phyloP scores from a whole-genome alignment of 1,140 invertebrate genomes.

The Nephotettix cincticeps region DNA sequence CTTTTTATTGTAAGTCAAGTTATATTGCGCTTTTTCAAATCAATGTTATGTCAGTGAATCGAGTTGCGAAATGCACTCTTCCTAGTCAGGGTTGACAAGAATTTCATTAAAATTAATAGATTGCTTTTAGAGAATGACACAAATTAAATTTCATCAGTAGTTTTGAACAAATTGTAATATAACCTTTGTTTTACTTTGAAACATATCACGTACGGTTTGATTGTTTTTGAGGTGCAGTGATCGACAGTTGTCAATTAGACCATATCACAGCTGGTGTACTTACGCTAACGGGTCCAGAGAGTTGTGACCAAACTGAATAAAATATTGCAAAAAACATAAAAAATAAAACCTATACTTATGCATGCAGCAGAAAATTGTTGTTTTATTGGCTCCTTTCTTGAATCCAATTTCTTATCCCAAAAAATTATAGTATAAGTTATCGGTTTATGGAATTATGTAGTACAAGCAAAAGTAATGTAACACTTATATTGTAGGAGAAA shows the following conservation, averaged over 20 bases:
- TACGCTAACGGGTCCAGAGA: background rate
- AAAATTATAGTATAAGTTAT: too few relatives aligned
- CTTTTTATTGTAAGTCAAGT: too few relatives aligned
- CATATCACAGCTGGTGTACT: conserved; percentile 21
- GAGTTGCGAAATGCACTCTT: background rate
- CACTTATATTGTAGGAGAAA: too few relatives aligned
- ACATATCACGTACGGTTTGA: background rate
- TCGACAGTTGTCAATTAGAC: conserved; percentile 5
- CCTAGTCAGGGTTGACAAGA: background rate
- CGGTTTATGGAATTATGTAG: too few relatives aligned
- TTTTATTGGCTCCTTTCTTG: background rate
- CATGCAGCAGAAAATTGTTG: conserved; percentile 10
- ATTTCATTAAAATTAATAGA: background rate
- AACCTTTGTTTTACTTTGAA: background rate
- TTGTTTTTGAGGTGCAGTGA: conserved; percentile 1
- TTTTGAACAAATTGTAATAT: background rate
- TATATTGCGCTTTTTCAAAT: background rate
- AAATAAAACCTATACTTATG: conserved; percentile 23
- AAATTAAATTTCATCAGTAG: background rate
- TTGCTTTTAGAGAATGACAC: background rate
- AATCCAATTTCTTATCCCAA: too few relatives aligned
- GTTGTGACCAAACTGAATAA: conserved; percentile 11
- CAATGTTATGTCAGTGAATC: background rate
- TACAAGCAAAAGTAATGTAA: too few relatives aligned
- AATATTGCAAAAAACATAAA: conserved; percentile 23